Evolutionary conservation across 2,888 invertebrate species (phyloP).

Genomic region (Luffia ferchaultella): DNA sequence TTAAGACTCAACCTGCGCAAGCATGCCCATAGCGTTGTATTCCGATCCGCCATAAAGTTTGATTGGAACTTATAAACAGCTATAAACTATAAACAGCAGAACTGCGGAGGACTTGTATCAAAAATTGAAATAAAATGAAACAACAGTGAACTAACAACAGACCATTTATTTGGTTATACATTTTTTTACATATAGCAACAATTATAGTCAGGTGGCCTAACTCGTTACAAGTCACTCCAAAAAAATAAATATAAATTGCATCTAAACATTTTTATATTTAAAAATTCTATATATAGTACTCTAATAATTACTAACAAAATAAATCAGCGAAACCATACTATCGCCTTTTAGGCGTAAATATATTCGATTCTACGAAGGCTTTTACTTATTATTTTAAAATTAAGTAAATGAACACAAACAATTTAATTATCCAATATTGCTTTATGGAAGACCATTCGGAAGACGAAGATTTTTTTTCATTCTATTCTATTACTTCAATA

Average conservation of each 20-base stretch:
- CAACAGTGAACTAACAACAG: slow-evolving; percentile 42
- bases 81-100: too few species aligned
- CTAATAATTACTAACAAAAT: too few species aligned
- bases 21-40: too few species aligned
- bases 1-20: too few species aligned
- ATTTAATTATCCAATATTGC: neutral
- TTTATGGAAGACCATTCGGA: neutral
- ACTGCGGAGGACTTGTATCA: too few species aligned
- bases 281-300: too few species aligned
- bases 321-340: too few species aligned
- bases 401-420: neutral
- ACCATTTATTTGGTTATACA: slow-evolving; percentile 64
- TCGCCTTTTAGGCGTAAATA: too few species aligned
- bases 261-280: too few species aligned
- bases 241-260: neutral
- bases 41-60: too few species aligned
- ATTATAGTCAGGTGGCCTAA: slow-evolving; percentile 15
- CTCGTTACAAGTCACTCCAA: too few species aligned
- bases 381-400: neutral
- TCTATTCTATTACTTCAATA: neutral
- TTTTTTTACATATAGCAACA: slow-evolving; percentile 59
- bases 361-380: neutral
- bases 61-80: too few species aligned
- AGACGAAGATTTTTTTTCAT: neutral
- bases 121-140: neutral